These are phyloP conservation scores for Lateolabrax maculatus DNA, from an alignment of 2,797 vertebrate species.

Conservation along the genomic window DNA sequence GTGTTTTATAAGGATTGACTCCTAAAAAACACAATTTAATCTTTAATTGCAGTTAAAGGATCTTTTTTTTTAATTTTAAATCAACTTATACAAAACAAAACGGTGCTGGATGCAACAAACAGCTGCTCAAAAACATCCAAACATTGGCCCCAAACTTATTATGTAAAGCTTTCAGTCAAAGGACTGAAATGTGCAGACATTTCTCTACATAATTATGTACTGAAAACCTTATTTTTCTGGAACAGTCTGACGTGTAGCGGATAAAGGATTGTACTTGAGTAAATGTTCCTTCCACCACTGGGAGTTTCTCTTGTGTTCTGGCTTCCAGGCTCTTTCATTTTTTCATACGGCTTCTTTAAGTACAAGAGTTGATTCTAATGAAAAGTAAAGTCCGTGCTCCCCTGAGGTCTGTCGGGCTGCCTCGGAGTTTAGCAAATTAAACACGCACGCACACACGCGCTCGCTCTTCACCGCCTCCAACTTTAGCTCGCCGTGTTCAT, in stretches of 20 bases:
- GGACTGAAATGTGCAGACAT: no score
- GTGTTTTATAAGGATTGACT: background rate
- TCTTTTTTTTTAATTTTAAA: no score
- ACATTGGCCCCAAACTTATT: no score
- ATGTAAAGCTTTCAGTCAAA: no score
- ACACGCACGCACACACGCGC: constrained; percentile 29
- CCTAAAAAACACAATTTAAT: no score
- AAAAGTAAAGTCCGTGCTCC: constrained; percentile 69
- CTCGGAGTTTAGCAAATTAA: constrained; percentile 70
- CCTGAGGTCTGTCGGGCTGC: constrained; percentile 35
- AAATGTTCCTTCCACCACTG: background rate
- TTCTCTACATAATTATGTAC: no score
- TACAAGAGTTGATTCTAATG: constrained; percentile 66
- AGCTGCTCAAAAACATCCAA: no score
- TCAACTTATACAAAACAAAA: no score
- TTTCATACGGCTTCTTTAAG: constrained; percentile 23
- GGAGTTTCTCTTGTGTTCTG: background rate
- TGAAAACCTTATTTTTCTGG: no score
- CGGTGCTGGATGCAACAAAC: no score
- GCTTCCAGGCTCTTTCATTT: background rate
- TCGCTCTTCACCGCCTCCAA: constrained; percentile 51
- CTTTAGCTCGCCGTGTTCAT: constrained; percentile 73
- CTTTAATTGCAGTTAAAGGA: no score
- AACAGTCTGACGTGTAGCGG: background rate
- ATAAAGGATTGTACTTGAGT: background rate